These are phyloP conservation scores for Batillaria attramentaria DNA, from an alignment of 1,140 invertebrate species.

Conservation along the genomic window DNA sequence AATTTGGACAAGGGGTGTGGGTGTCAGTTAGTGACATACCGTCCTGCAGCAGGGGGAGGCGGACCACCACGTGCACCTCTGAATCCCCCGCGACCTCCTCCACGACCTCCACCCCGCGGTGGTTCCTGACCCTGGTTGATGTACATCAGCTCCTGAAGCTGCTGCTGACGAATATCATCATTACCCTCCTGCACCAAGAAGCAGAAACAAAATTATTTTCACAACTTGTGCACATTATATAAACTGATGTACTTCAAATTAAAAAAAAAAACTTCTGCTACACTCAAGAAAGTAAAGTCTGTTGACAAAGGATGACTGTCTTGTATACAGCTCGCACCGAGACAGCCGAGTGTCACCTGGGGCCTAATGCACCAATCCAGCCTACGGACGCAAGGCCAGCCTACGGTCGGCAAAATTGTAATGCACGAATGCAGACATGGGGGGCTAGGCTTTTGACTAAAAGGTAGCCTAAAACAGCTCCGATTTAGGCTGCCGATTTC, in stretches of 20 bases:
- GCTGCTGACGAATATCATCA: slow-evolving; percentile 86
- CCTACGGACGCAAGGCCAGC: too few relatives aligned
- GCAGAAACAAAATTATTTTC: neutral
- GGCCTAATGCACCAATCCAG: too few relatives aligned
- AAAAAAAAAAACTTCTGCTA: neutral
- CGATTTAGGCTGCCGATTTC: too few relatives aligned
- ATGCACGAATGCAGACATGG: too few relatives aligned
- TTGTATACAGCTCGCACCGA: too few relatives aligned
- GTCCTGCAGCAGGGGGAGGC: slow-evolving; percentile 16
- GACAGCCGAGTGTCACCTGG: too few relatives aligned
- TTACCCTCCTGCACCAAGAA: slow-evolving; percentile 75
- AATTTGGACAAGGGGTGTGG: neutral
- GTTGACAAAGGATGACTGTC: too few relatives aligned
- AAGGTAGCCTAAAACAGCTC: too few relatives aligned
- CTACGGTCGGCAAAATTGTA: too few relatives aligned
- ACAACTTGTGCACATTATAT: neutral
- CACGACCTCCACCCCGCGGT: slow-evolving; percentile 32
- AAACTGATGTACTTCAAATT: neutral
- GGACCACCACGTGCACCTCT: slow-evolving; percentile 46
- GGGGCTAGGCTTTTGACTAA: too few relatives aligned
- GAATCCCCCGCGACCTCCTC: slow-evolving; percentile 45
- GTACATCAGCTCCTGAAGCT: slow-evolving; percentile 80
- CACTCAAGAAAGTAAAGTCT: too few relatives aligned
- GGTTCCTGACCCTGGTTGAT: slow-evolving; percentile 51
- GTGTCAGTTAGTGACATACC: neutral